A percentile compares a stretch with the other conserved stretches of the same genome.
phyloP scores from a whole-genome alignment of 2,113 vertebrate species.

The Telmatochromis sp. region DNA sequence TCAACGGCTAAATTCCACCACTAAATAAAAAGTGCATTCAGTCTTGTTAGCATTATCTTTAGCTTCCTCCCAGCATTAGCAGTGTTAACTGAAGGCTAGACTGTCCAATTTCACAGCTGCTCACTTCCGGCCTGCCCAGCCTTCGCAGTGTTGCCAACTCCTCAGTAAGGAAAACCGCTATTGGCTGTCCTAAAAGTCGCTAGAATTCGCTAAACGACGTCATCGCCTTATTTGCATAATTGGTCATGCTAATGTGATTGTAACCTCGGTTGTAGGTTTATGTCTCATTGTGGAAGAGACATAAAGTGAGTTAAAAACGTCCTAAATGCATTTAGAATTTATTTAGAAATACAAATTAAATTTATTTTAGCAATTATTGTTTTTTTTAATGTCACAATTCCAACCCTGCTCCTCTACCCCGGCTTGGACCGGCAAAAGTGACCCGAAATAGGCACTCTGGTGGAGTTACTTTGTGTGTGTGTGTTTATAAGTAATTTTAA shows the following conservation, averaged over 20 bases:
- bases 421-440: neutral
- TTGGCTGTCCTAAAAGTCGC: too few relatives aligned
- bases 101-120: neutral
- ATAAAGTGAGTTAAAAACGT: neutral
- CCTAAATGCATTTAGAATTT: neutral
- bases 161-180: neutral
- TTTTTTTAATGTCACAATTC: neutral
- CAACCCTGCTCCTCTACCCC: neutral
- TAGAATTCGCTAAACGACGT: rapidly evolving
- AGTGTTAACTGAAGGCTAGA: neutral
- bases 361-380: neutral
- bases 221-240: neutral
- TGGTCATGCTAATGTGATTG: neutral
- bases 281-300: neutral
- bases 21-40: neutral
- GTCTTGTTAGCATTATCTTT: neutral
- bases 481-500: neutral
- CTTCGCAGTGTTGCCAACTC: neutral
- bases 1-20: neutral
- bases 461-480: too few relatives aligned
- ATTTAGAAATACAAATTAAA: neutral
- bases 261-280: neutral
- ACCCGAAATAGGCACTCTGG: neutral
- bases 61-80: neutral
- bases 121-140: neutral